Evolutionary conservation across 2,113 vertebrate genomes (phyloP).

Genomic region (Oreochromis tanganicae): DNA sequence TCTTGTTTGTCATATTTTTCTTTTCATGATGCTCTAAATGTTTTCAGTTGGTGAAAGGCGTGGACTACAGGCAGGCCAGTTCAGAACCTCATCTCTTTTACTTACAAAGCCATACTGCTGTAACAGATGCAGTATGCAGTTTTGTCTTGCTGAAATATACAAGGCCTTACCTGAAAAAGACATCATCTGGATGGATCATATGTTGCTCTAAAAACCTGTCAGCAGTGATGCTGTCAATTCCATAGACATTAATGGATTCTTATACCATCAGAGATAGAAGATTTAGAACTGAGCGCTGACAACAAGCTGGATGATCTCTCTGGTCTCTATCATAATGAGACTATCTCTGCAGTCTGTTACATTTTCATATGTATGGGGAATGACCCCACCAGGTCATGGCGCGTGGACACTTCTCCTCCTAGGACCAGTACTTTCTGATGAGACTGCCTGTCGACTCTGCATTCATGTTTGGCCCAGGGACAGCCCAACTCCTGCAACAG

Average conservation of each 20-base stretch:
- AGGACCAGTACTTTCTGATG: background rate
- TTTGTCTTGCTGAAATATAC: background rate
- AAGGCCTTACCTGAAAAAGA: background rate
- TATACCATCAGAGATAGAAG: background rate
- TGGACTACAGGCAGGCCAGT: background rate
- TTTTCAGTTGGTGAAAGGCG: accelerated
- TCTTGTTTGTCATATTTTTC: background rate
- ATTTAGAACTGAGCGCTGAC: background rate
- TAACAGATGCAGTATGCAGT: background rate
- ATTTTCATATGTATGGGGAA: background rate
- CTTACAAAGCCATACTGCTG: background rate
- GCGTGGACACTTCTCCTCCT: background rate
- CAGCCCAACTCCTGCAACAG: background rate
- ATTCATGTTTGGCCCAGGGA: background rate
- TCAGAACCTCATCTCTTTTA: background rate
- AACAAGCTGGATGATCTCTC: background rate
- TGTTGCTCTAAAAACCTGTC: background rate
- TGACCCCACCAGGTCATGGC: background rate
- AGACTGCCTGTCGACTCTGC: background rate
- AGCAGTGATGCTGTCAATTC: background rate
- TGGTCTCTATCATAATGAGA: background rate
- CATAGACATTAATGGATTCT: background rate
- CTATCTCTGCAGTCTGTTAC: background rate
- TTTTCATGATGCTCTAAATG: background rate
- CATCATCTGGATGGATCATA: background rate